These are phyloP conservation scores for Drosophila repleta DNA, from an alignment of 1,140 invertebrate species.

Conservation along the genomic window DNA sequence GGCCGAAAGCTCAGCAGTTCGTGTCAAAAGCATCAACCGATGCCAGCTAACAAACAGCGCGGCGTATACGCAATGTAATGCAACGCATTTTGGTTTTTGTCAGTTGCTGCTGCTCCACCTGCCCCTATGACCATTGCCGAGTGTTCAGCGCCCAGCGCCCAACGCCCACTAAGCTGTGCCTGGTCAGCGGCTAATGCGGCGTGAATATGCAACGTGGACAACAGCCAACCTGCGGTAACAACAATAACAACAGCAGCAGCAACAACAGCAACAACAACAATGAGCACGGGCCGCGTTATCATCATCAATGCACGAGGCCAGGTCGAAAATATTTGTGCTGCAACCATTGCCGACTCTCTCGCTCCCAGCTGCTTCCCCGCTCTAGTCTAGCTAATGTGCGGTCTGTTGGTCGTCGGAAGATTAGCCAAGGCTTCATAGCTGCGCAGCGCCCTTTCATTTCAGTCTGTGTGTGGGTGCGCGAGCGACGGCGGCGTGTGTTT, in stretches of 20 bases:
- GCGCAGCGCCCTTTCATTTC: conserved; percentile 8
- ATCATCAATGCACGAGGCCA: conserved; percentile 76
- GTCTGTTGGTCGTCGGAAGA: conserved; percentile 67
- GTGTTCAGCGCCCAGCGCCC: not conserved
- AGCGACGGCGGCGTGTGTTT: conserved; percentile 20
- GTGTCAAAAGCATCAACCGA: conserved; percentile 78
- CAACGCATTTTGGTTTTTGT: conserved; percentile 31
- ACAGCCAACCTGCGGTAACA: conserved; percentile 20
- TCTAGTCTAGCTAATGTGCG: conserved; percentile 70
- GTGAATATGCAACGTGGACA: conserved; percentile 70
- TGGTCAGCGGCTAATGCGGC: conserved; percentile 68
- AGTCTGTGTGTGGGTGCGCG: conserved; percentile 1
- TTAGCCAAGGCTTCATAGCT: conserved; percentile 50
- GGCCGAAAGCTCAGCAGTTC: conserved; percentile 54
- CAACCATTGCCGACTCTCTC: too few relatives aligned
- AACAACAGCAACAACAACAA: conserved; percentile 3
- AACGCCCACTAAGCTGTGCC: conserved; percentile 19
- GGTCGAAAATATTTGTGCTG: conserved; percentile 60
- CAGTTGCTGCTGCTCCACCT: not conserved
- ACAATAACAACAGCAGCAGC: conserved; percentile 20
- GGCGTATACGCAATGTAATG: conserved; percentile 43
- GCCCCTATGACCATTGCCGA: not conserved
- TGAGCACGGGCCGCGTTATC: conserved; percentile 51
- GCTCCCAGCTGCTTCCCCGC: too few relatives aligned
- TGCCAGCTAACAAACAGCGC: conserved; percentile 53